Percentiles rank a stretch among this genome's conserved stretches.
These are phyloP conservation scores for Notamacropus eugenii DNA, from an alignment of 2,797 vertebrate species.

Conservation along the genomic window DNA sequence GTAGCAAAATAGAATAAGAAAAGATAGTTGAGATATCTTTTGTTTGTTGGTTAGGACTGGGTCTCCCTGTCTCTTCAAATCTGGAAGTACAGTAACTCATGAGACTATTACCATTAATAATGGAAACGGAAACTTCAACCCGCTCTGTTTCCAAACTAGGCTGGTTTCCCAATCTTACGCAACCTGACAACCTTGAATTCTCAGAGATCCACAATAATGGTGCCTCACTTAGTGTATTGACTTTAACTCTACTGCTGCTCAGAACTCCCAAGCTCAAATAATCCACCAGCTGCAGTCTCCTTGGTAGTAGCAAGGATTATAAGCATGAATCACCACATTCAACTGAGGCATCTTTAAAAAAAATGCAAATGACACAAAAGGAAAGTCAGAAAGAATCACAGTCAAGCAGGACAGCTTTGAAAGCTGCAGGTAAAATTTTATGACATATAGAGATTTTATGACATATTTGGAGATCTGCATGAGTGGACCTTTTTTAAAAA, in stretches of 20 bases:
- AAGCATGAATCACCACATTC: not conserved
- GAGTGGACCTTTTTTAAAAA: not conserved
- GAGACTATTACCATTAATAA: not conserved
- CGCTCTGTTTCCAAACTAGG: not conserved
- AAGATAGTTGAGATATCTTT: not conserved
- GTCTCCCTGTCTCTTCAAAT: not conserved
- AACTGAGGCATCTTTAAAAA: not conserved
- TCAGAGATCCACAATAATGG: not conserved
- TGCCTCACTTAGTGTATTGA: not conserved
- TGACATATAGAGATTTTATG: not conserved
- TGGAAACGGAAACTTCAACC: not conserved
- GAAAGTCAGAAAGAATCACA: not conserved
- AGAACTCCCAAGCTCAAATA: not conserved
- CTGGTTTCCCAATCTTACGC: not conserved
- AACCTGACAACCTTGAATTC: not conserved
- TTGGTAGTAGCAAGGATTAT: not conserved
- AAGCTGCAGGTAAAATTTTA: not conserved
- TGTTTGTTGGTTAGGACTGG: not conserved
- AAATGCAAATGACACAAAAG: not conserved
- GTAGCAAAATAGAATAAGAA: not conserved
- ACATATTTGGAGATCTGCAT: not conserved
- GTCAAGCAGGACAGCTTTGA: not conserved
- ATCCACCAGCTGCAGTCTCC: not conserved
- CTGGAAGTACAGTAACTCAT: not conserved
- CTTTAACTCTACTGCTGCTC: not conserved